These are phyloP conservation scores for Sarcophaga variegata DNA, from an alignment of 2,888 invertebrate genomes.

Conservation along the genomic window DNA sequence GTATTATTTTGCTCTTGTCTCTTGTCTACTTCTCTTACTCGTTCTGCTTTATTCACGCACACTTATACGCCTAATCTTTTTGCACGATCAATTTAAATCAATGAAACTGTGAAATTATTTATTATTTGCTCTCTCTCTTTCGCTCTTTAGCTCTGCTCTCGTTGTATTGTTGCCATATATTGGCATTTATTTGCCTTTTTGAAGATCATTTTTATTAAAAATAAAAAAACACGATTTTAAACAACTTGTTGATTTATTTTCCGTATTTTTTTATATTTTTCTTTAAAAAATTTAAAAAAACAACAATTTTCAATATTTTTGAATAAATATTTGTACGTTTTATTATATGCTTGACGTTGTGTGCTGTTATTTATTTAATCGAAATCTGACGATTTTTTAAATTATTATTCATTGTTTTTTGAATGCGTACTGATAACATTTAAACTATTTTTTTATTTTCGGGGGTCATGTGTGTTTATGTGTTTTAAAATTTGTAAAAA, in stretches of 20 bases:
- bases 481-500: no score
- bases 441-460: not conserved
- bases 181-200: no score
- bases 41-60: not conserved
- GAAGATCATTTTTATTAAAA: no score
- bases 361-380: not conserved
- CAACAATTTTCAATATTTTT: no score
- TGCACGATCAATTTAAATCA: slow-evolving; percentile 71
- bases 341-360: no score
- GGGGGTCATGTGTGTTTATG: no score
- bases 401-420: slow-evolving; percentile 33
- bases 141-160: not conserved
- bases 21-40: not conserved
- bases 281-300: no score
- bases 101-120: slow-evolving; percentile 52
- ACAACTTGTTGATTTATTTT: no score
- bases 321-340: no score
- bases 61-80: slow-evolving; percentile 1
- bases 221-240: no score
- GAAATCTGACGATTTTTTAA: not conserved
- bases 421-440: not conserved
- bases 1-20: not conserved
- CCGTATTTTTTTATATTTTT: no score
- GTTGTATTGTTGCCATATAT: no score
- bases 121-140: not conserved